phyloP scores from a whole-genome alignment of 2,113 vertebrate species.

The Leptobrachium leishanense region DNA sequence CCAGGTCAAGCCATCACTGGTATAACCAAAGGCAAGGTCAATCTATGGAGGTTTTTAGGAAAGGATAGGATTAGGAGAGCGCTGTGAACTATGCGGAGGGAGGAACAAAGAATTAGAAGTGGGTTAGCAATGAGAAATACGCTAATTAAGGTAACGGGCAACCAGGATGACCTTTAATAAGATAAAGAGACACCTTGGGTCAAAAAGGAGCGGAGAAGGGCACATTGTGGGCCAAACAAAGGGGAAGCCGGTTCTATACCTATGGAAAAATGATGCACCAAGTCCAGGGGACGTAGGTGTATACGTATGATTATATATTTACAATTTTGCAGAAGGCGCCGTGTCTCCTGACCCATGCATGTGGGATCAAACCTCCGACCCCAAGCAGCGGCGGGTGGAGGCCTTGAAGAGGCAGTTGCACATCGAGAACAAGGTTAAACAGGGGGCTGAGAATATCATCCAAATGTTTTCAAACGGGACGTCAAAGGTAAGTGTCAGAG shows the following conservation, averaged over 20 bases:
- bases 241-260: background rate
- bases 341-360: conserved; percentile 67
- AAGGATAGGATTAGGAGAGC: no score
- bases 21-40: no score
- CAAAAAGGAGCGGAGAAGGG: background rate
- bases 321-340: conserved; percentile 41
- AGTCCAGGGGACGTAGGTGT: no score
- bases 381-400: conserved; percentile 68
- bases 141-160: no score
- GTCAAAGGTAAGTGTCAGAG: conserved; percentile 73
- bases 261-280: no score
- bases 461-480: conserved; percentile 79
- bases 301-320: no score
- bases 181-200: background rate
- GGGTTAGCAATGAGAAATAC: no score
- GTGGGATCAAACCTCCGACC: conserved; percentile 72
- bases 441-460: conserved; percentile 94
- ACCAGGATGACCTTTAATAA: background rate
- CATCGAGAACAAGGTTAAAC: conserved; percentile 92
- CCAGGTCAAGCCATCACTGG: no score
- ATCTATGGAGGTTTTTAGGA: no score
- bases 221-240: background rate
- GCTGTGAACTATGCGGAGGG: no score
- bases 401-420: conserved; percentile 88
- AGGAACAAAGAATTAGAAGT: no score